Evolutionary conservation across 2,113 vertebrate species (phyloP), one percentile per base, ranked within the genome.

Genomic region (Pseudorasbora parva): DNA sequence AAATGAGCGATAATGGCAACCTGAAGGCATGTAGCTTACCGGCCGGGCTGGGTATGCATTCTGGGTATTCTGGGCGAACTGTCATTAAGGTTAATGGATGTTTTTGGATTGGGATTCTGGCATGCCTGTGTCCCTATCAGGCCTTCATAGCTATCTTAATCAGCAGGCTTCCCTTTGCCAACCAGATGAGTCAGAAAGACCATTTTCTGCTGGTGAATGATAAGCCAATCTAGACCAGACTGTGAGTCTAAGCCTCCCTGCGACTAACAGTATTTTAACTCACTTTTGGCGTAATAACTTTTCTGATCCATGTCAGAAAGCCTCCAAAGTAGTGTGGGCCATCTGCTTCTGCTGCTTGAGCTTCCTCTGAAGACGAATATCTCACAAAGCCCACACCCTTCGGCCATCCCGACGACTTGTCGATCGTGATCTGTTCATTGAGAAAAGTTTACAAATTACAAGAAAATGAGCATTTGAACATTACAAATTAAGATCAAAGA

Each of bases 281-380:
- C 49, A 91, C 92, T 87, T 91, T 93, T 45, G 83, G 87, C 80
- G 87, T 88, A 2, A 92, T 82, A 14, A 93, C 75, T 60, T 87
- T 82, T 49, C 3, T 89, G 11, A 89, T 25, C 19, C 23, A 33
- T 57, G 90, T 86, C n/a, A 89, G 85, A 27, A 27, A 54, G 10
- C 91, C 91, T 64, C 83, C 90, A 8, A 93, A 81, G 27, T 10
- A 0, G 14, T 91, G 91, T 83, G 91, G 89, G 57, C 90, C 72
- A 2, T 11, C 81, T 68, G 72, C 90, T 72, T 92, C 84, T 64
- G 91, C 91, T 54, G 0, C 41, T 83, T 91, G 89, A 56, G 91
- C 92, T 49, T 93, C 90, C 1, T 87, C 76, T 68, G 84, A 87
- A 11, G 72, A 0, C n/a, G 85, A 82, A 84, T 91, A 93, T 59